These are phyloP conservation scores for Leuctra nigra DNA, from an alignment of 2,888 invertebrate genomes.

Conservation along the genomic window DNA sequence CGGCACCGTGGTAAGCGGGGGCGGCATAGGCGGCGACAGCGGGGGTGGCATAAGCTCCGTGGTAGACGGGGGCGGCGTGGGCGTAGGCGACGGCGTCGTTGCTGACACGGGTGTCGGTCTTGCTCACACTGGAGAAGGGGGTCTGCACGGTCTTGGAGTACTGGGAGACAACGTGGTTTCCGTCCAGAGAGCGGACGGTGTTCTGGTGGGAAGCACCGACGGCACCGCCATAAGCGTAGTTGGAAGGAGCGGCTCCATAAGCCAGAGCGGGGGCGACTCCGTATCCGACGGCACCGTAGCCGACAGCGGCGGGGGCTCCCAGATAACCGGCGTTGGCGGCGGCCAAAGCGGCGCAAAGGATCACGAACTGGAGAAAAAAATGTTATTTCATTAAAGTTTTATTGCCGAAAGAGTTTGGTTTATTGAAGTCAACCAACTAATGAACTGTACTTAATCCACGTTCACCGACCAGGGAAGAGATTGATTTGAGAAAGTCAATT, in stretches of 20 bases:
- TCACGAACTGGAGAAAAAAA: no score
- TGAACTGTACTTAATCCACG: no score
- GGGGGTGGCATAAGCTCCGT: constrained; percentile 34
- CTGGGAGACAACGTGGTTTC: constrained; percentile 48
- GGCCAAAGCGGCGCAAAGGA: constrained; percentile 29
- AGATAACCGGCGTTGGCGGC: constrained; percentile 33
- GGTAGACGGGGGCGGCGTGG: constrained; percentile 35
- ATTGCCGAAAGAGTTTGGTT: no score
- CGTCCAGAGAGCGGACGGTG: constrained; percentile 50
- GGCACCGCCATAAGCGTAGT: constrained; percentile 29
- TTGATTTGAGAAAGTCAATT: no score
- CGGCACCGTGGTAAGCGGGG: constrained; percentile 47
- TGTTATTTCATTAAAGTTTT: no score
- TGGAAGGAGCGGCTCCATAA: constrained; percentile 23
- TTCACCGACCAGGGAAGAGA: no score
- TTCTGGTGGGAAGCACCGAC: constrained; percentile 46
- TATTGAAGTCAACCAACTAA: no score
- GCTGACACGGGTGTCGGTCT: constrained; percentile 51
- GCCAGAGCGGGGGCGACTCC: constrained; percentile 35
- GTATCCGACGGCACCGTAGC: constrained; percentile 30
- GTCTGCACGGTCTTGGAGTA: constrained; percentile 53
- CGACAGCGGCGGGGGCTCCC: constrained; percentile 23
- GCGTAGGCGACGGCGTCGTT: constrained; percentile 46
- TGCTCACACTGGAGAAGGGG: constrained; percentile 53
- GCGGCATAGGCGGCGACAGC: constrained; percentile 30